Base-by-base conservation (phyloP, 2,888 invertebrate genomes). In the Lamellibrachia columna region DNA sequence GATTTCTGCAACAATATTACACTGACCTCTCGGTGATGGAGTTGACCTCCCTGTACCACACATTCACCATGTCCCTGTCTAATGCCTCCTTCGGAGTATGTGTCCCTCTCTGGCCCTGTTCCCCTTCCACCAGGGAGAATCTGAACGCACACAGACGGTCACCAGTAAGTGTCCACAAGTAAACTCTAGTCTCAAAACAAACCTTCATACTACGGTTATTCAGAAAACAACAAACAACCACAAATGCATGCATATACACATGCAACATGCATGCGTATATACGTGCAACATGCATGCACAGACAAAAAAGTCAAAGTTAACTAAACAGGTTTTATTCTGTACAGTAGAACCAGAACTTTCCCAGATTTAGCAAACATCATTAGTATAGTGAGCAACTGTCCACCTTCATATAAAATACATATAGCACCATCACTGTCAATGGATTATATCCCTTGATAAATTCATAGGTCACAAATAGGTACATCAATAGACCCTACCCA, bases 21-120 rank as follows among this genome's bases (percentile, higher is more conserved):
- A 52, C 94, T 92, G 93, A 95, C 96, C 94, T 95, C 9, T 95
- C 95, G 92, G 94, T 94, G 53, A 96, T 95, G 53, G 94, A 93
- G 58, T 93, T 93, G 7, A 94, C 95, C 90, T 96, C 95, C 92
- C 94, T 94, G 53, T 94, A 93, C 94, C 95, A 95, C 0, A 95
- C 93, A 7, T 93, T 94, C n/a, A 92, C 91, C 40, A 95, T 95
- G 52, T 93, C 93, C 6, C 94, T 94, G 91, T 93, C 93, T 92
- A 94, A 75, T 11, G 93, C 93, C 75, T 94, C 94, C 22, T 93
- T 92, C 75, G 93, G 93, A 8, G 94, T 94, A 91, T 94, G 93
- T 55, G 11, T 55, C 58, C 55, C 55, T 52, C 8, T 90, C 28
- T 55, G 91, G 22, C 55, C 53, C 7, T 52, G 52, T 28, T 11